Evolutionary conservation across 2,113 vertebrate species (phyloP).

Genomic region (Atherinomorus stipes): DNA sequence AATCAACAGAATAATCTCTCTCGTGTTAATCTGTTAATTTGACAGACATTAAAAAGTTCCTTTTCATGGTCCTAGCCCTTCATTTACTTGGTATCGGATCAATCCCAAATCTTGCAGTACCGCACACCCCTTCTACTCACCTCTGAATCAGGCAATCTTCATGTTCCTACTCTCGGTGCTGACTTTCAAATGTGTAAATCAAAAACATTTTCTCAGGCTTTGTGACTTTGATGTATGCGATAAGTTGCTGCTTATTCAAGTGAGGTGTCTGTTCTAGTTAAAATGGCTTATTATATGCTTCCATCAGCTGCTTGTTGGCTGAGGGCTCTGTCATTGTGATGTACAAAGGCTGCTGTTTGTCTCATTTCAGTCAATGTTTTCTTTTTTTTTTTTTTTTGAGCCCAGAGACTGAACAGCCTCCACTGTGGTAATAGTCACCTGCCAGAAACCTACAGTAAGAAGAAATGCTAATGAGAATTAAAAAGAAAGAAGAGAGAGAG

Average conservation of each 20-base stretch:
- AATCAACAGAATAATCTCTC: too few species aligned
- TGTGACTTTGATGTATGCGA: too few species aligned
- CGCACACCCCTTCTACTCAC: too few species aligned
- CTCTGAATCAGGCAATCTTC: too few species aligned
- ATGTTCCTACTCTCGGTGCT: too few species aligned
- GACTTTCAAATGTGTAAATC: too few species aligned
- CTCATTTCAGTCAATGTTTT: conserved; percentile 54
- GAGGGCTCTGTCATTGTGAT: conserved; percentile 16
- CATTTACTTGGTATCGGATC: too few species aligned
- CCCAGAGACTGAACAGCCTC: conserved; percentile 28
- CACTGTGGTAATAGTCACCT: conserved; percentile 58
- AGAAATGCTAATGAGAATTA: background rate
- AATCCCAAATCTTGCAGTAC: too few species aligned
- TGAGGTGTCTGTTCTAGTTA: conserved; percentile 17
- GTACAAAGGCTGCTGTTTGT: conserved; percentile 14
- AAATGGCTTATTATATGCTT: conserved; percentile 38
- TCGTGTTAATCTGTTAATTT: too few species aligned
- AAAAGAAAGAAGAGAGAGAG: background rate
- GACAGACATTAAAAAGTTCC: too few species aligned
- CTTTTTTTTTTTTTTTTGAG: conserved; percentile 40
- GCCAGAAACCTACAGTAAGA: conserved; percentile 26
- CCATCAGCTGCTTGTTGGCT: conserved; percentile 19
- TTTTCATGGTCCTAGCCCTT: too few species aligned
- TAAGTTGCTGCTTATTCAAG: background rate
- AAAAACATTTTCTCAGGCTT: too few species aligned